Conservation (phyloP, 2,888 invertebrate genomes). For the Melanargia galathea region DNA sequence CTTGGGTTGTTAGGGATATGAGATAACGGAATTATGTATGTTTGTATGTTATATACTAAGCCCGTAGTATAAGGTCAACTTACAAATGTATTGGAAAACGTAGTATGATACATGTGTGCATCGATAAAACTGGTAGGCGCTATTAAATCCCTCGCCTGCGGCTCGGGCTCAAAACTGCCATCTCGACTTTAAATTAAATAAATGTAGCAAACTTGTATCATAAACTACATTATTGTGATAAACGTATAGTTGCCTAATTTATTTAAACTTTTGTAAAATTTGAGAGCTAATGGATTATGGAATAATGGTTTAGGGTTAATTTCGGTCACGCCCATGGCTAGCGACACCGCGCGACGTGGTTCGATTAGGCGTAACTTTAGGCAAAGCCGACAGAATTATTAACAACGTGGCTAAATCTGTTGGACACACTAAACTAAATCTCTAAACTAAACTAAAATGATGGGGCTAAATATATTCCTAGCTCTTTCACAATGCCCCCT, state of each 20-base stretch:
- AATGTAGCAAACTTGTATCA: constrained; percentile 4
- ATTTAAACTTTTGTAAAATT: constrained; percentile 1
- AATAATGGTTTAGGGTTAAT: background rate
- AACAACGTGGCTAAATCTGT: background rate
- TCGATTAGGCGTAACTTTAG: constrained; percentile 13
- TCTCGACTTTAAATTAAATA: background rate
- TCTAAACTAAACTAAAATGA: too few species aligned
- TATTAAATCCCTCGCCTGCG: constrained; percentile 1
- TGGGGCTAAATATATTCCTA: too few species aligned
- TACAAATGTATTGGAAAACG: constrained; percentile 13
- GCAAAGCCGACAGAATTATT: constrained; percentile 10
- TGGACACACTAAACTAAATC: too few species aligned
- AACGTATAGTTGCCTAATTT: constrained; percentile 14
- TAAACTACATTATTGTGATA: constrained; percentile 12
- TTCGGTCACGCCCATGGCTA: constrained; percentile 13
- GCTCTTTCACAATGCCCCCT: too few species aligned
- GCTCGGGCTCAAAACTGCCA: background rate
- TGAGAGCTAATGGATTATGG: background rate
- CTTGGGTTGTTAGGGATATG: background rate
- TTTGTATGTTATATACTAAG: too few species aligned
- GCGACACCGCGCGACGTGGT: constrained; percentile 17
- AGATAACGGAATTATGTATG: too few species aligned
- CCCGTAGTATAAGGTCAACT: background rate
- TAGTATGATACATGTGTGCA: constrained; percentile 1
- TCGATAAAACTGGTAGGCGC: background rate